Percentiles rank a stretch among this genome's conserved stretches.
Evolutionary conservation across 2,113 vertebrate genomes (phyloP).

Genomic region (Clinocottus analis): DNA sequence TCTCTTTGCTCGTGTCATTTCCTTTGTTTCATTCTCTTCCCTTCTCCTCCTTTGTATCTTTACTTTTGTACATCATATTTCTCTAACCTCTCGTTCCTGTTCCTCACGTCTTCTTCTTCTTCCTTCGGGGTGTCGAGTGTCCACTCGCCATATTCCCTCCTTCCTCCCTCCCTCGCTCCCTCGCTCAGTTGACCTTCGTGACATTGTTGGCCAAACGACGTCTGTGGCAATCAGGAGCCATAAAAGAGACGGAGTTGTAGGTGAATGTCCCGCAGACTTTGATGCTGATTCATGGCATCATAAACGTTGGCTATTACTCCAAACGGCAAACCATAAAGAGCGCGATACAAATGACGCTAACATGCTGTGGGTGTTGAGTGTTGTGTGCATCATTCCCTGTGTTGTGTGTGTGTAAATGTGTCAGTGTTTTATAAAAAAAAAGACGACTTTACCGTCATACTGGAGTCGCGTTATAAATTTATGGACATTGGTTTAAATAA

Average conservation of each 20-base stretch:
- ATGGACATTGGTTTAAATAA: no score
- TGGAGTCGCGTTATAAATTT: neutral
- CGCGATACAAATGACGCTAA: conserved; percentile 34
- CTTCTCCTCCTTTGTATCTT: conserved; percentile 76
- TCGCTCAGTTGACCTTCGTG: conserved; percentile 87
- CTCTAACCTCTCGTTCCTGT: conserved; percentile 64
- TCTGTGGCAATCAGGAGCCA: conserved; percentile 82
- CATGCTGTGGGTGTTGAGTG: neutral
- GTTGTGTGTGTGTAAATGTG: neutral
- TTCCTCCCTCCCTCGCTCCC: no score
- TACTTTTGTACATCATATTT: conserved; percentile 68
- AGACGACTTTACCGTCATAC: no score
- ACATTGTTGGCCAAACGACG: conserved; percentile 89
- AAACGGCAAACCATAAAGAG: conserved; percentile 56
- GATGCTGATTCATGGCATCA: conserved; percentile 52
- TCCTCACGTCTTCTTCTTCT: conserved; percentile 84
- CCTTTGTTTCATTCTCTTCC: conserved; percentile 80
- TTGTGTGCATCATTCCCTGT: neutral
- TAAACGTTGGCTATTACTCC: conserved; percentile 47
- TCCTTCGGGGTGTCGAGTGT: conserved; percentile 83
- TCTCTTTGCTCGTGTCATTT: conserved; percentile 64
- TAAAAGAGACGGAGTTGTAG: conserved; percentile 66
- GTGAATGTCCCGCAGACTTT: conserved; percentile 34
- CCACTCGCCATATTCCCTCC: no score
- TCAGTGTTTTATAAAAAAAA: no score